Conservation (phyloP, 2,113 vertebrate genomes). For the Ahaetulla prasina region DNA sequence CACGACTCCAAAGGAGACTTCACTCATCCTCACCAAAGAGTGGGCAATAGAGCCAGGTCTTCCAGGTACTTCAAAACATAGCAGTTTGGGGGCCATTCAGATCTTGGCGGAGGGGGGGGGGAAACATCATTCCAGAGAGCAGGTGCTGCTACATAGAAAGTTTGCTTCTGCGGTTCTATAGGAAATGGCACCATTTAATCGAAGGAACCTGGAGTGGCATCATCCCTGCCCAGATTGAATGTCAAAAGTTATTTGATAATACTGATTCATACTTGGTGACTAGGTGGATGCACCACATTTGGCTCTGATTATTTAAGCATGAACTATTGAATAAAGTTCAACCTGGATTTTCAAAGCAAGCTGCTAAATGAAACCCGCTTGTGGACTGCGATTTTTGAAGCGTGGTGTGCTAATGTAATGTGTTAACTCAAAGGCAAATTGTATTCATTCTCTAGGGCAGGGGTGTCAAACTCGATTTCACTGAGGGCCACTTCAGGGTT, state of each 20-base stretch:
- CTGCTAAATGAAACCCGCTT: not conserved
- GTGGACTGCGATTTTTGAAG: not conserved
- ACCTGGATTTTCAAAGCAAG: not conserved
- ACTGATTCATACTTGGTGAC: not conserved
- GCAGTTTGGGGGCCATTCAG: not conserved
- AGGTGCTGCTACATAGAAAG: not conserved
- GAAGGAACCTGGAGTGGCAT: not conserved
- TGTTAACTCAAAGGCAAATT: not conserved
- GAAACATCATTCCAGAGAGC: not conserved
- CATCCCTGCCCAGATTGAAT: not conserved
- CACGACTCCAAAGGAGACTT: not conserved
- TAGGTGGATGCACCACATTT: not conserved
- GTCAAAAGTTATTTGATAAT: not conserved
- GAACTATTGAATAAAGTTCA: not conserved
- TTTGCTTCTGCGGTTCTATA: not conserved
- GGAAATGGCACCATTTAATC: not conserved
- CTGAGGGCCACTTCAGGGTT: too few species aligned
- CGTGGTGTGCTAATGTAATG: not conserved
- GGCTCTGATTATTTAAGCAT: not conserved
- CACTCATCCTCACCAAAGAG: not conserved
- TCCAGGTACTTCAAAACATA: not conserved
- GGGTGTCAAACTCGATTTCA: too few species aligned
- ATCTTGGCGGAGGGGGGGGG: too few species aligned
- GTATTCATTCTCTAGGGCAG: not conserved
- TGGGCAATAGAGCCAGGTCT: not conserved